These are phyloP conservation scores for Geococcyx californianus DNA, from an alignment of 2,113 vertebrate species.

Conservation along the genomic window DNA sequence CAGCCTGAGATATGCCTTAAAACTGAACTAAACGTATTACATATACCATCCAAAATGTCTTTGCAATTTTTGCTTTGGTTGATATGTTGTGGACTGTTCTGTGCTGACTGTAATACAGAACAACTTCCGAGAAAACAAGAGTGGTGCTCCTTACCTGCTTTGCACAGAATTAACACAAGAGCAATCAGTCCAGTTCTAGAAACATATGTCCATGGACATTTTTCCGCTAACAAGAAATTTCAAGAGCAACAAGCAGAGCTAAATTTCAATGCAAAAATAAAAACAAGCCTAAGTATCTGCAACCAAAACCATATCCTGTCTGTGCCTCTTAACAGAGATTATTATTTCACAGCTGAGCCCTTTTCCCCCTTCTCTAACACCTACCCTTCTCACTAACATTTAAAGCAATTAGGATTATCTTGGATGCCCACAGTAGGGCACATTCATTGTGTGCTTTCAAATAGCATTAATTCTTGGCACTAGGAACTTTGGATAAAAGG, in stretches of 20 bases:
- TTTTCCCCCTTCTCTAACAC: slow-evolving; percentile 62
- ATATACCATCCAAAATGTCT: neutral
- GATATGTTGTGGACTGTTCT: neutral
- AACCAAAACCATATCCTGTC: slow-evolving; percentile 38
- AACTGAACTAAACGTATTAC: neutral
- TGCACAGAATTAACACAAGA: neutral
- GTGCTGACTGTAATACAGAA: accelerated
- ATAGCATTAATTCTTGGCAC: slow-evolving; percentile 83
- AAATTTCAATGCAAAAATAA: slow-evolving; percentile 7
- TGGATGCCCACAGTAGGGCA: slow-evolving; percentile 79
- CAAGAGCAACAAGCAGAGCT: neutral
- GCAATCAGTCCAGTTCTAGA: neutral
- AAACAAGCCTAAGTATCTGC: neutral
- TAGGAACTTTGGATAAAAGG: slow-evolving; percentile 83
- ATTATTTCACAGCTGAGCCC: slow-evolving; percentile 42
- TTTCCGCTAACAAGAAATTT: neutral
- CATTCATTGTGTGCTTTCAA: slow-evolving; percentile 83
- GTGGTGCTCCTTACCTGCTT: neutral
- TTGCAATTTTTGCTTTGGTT: neutral
- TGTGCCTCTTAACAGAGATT: slow-evolving; percentile 50
- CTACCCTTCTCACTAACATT: slow-evolving; percentile 79
- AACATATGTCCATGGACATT: accelerated
- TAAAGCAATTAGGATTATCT: slow-evolving; percentile 81
- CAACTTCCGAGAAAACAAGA: neutral
- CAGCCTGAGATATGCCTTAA: neutral